Conservation (phyloP, 2,113 vertebrate genomes). For the Leiothrix lutea region DNA sequence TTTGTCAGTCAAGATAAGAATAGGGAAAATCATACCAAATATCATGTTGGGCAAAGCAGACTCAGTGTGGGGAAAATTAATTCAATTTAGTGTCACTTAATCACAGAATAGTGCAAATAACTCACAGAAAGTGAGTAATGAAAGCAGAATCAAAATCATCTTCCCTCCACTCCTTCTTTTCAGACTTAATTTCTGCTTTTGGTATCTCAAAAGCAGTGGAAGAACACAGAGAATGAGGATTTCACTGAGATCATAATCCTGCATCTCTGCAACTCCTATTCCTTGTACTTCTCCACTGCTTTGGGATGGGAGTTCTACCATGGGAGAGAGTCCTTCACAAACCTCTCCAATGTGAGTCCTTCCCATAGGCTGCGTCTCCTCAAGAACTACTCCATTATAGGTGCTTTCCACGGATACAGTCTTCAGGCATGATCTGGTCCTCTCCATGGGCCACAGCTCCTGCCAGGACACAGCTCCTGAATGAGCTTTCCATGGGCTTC, state of each 20-base stretch:
- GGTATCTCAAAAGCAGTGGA: not conserved
- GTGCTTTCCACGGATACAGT: not conserved
- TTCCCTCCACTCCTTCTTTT: not conserved
- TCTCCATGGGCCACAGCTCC: not conserved
- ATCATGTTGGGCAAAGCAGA: not conserved
- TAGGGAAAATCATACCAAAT: not conserved
- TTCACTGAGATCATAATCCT: not conserved
- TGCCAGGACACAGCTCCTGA: not conserved
- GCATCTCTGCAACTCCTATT: not conserved
- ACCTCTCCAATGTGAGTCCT: not conserved
- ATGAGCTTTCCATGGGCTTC: not conserved
- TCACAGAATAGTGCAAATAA: not conserved
- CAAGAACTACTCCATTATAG: not conserved
- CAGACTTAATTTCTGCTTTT: not conserved
- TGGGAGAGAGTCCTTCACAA: not conserved
- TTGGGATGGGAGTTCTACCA: accelerated
- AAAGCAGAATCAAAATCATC: not conserved
- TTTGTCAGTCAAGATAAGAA: not conserved
- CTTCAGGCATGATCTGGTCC: not conserved
- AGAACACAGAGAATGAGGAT: not conserved
- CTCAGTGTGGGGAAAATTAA: not conserved
- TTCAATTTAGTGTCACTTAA: not conserved
- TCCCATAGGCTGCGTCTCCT: accelerated
- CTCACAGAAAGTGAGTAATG: not conserved
- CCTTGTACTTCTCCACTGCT: accelerated